phyloP scores from a whole-genome alignment of 2,113 vertebrate species.

The Phyllopteryx taeniolatus region DNA sequence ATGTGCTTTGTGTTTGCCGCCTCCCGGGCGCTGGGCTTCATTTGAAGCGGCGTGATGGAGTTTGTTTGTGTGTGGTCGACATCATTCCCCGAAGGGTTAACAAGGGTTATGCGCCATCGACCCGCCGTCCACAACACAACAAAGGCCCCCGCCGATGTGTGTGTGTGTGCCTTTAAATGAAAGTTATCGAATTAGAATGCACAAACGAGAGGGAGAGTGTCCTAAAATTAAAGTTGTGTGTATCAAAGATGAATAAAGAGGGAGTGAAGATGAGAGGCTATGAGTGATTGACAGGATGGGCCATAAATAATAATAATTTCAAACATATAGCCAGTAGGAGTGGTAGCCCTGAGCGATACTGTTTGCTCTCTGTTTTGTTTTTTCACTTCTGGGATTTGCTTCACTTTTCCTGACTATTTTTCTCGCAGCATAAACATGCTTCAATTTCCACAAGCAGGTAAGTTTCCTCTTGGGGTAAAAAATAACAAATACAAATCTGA shows the following conservation, averaged over 20 bases:
- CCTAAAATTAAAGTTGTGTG: constrained; percentile 28
- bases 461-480: no score
- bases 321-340: neutral
- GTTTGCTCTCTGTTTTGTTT: no score
- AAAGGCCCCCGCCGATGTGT: constrained; percentile 52
- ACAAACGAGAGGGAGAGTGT: constrained; percentile 35
- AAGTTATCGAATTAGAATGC: constrained; percentile 58
- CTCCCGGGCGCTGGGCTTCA: constrained; percentile 64
- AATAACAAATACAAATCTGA: no score
- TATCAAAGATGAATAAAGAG: constrained; percentile 28
- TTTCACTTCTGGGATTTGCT: no score
- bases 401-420: no score
- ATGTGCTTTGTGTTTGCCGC: constrained; percentile 62
- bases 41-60: constrained; percentile 77
- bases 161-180: constrained; percentile 53
- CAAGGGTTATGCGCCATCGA: constrained; percentile 73
- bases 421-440: no score
- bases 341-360: neutral
- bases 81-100: constrained; percentile 77
- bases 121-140: constrained; percentile 56
- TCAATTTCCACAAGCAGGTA: no score
- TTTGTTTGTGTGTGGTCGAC: constrained; percentile 77
- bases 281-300: neutral
- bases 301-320: neutral
- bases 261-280: constrained; percentile 17